Conservation (phyloP, 1,140 invertebrate species). For the Leptopilina clavipes region DNA sequence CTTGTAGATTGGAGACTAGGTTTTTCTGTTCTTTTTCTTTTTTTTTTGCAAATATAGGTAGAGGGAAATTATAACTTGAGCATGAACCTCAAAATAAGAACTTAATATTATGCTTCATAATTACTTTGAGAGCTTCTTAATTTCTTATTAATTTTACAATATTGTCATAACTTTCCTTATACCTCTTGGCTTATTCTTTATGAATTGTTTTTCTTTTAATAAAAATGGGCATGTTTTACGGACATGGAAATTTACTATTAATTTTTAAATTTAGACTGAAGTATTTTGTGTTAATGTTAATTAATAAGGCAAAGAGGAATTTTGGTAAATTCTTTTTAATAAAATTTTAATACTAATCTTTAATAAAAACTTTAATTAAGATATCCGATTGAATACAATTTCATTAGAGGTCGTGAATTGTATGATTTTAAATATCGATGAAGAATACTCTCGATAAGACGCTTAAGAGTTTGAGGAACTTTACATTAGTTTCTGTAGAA, state of each 20-base stretch:
- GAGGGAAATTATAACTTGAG: too few species aligned
- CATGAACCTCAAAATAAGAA: not conserved
- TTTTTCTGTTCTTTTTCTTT: not conserved
- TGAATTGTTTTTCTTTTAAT: not conserved
- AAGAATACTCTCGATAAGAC: slow-evolving; percentile 13
- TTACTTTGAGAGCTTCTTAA: not conserved
- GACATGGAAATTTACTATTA: too few species aligned
- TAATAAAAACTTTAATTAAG: too few species aligned
- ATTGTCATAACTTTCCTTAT: not conserved
- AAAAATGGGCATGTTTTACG: too few species aligned
- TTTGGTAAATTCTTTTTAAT: too few species aligned
- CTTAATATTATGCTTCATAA: not conserved
- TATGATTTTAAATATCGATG: not conserved
- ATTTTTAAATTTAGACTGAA: too few species aligned
- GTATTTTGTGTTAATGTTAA: too few species aligned
- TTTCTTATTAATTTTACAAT: not conserved
- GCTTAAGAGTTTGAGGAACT: not conserved
- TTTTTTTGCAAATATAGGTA: not conserved
- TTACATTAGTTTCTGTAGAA: slow-evolving; percentile 12
- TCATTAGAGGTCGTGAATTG: not conserved
- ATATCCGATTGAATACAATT: not conserved
- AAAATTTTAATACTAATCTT: too few species aligned
- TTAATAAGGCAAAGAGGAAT: too few species aligned
- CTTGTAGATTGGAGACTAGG: not conserved
- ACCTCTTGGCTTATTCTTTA: not conserved